Percentiles rank a stretch among this genome's conserved stretches.
Conservation (phyloP, 2,888 invertebrate genomes). For the Melanophora roralis region DNA sequence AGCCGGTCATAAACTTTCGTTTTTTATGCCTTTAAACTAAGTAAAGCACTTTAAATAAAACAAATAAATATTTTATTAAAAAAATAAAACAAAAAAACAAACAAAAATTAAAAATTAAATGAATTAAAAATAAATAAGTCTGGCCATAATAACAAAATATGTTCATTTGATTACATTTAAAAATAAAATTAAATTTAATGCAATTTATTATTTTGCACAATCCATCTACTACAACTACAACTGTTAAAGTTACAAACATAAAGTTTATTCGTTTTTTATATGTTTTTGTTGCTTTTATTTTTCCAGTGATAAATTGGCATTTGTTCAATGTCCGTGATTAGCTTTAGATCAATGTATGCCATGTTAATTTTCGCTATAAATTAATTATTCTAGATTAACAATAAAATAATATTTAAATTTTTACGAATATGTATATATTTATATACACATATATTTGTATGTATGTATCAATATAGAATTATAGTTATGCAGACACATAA, state of each 20-base stretch:
- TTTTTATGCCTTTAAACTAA: constrained; percentile 35
- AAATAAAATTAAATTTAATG: constrained; percentile 53
- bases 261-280: neutral
- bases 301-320: constrained; percentile 56
- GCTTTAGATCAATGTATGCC: constrained; percentile 58
- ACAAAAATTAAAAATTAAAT: neutral
- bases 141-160: neutral
- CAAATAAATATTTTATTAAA: constrained; percentile 2
- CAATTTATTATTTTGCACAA: constrained; percentile 53
- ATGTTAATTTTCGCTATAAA: constrained; percentile 61
- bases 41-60: too few species aligned
- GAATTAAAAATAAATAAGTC: neutral
- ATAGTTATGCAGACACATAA: neutral
- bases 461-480: neutral
- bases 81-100: constrained; percentile 20
- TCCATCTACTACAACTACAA: neutral
- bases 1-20: constrained; percentile 42
- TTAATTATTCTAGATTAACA: constrained; percentile 58
- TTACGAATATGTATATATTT: neutral
- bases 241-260: neutral
- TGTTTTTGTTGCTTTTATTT: constrained; percentile 15
- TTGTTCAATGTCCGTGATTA: constrained; percentile 58
- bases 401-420: constrained; percentile 41
- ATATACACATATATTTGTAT: neutral
- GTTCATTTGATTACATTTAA: constrained; percentile 37